Evolutionary conservation across 1,140 invertebrate species (phyloP).

Genomic region (Pogonognathellus flavescens): DNA sequence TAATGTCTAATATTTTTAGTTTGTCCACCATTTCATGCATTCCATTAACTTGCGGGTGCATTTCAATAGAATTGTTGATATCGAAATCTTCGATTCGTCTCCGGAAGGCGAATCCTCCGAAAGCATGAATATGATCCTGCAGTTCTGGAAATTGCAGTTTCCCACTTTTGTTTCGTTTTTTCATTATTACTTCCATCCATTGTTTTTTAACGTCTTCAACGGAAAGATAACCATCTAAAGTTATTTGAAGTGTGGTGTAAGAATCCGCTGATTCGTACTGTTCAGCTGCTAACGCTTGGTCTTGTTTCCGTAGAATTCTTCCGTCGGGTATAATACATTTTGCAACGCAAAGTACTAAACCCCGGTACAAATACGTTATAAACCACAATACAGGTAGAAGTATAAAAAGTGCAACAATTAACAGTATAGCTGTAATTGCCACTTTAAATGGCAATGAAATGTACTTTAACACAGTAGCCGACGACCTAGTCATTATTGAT

Average conservation of each 20-base stretch:
- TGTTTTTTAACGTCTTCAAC: not conserved
- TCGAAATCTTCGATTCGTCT: not conserved
- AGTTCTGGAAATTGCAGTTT: not conserved
- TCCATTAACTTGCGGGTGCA: not conserved
- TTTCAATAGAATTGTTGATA: not conserved
- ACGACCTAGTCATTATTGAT: too few relatives aligned
- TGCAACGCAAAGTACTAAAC: too few relatives aligned
- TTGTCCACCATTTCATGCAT: not conserved
- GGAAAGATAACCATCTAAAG: not conserved
- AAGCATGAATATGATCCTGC: not conserved
- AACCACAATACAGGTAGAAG: too few relatives aligned
- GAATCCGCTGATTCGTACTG: not conserved
- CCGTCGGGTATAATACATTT: not conserved
- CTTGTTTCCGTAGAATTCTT: not conserved
- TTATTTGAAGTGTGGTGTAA: not conserved
- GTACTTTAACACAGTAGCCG: too few relatives aligned
- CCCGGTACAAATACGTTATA: too few relatives aligned
- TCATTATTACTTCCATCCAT: slow-evolving; percentile 2
- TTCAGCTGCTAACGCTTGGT: not conserved
- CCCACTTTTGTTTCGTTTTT: not conserved
- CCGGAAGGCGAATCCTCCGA: not conserved
- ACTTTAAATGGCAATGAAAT: too few relatives aligned
- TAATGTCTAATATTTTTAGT: not conserved
- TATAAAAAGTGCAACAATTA: too few relatives aligned
- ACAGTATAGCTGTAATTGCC: too few relatives aligned